Evolutionary conservation across 2,797 vertebrate species (phyloP).

Genomic region (Poeciliopsis paucimaculata): DNA sequence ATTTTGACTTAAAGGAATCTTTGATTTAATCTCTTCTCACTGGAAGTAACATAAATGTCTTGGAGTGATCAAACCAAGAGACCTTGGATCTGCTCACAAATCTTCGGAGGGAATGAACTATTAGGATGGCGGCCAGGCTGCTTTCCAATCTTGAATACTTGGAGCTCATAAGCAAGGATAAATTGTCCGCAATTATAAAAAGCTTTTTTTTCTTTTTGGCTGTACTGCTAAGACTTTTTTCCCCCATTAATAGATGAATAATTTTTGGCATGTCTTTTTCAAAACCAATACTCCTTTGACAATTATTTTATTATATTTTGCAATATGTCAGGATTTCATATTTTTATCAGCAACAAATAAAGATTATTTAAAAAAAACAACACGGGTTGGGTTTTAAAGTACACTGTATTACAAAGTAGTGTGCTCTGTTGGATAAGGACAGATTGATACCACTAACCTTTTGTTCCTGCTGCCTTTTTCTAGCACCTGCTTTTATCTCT

Average conservation of each 20-base stretch:
- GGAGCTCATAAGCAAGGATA: not conserved
- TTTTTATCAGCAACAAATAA: not conserved
- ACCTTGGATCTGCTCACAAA: not conserved
- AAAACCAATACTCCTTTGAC: not conserved
- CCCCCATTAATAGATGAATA: not conserved
- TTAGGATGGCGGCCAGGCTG: not conserved
- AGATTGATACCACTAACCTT: slow-evolving; percentile 1
- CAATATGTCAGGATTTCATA: not conserved
- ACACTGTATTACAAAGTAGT: not conserved
- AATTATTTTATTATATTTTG: not conserved
- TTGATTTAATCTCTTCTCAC: not conserved
- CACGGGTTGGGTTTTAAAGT: not conserved
- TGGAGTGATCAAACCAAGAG: not conserved
- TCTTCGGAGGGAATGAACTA: not conserved
- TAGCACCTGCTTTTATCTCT: slow-evolving; percentile 14
- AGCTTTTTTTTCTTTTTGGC: not conserved
- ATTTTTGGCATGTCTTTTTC: not conserved
- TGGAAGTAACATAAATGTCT: not conserved
- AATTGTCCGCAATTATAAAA: not conserved
- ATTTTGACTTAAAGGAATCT: not conserved
- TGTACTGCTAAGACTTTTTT: not conserved
- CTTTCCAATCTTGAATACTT: not conserved
- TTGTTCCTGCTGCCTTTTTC: slow-evolving; percentile 12
- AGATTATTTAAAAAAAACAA: not conserved
- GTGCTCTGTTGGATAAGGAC: not conserved